phyloP scores from a whole-genome alignment of 2,797 vertebrate genomes.

The Lacerta agilis region DNA sequence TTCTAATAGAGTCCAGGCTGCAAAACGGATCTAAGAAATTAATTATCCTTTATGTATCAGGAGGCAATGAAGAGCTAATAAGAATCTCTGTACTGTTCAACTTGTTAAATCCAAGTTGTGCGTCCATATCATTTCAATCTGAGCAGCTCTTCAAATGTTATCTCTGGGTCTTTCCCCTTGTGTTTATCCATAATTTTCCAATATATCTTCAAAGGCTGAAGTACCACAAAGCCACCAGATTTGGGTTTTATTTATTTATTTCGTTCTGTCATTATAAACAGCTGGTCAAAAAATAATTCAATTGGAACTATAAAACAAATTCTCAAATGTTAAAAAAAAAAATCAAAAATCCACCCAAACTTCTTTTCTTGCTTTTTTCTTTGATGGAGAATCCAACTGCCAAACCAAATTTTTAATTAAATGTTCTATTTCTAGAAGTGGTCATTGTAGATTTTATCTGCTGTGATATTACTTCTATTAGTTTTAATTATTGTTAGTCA shows the following conservation, averaged over 20 bases:
- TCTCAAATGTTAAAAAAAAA: no score
- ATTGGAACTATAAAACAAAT: background rate
- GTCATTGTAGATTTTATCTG: background rate
- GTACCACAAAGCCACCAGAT: background rate
- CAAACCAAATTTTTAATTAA: background rate
- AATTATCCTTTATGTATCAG: slow-evolving; percentile 29
- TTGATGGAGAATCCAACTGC: background rate
- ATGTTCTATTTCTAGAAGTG: background rate
- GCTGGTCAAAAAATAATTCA: background rate
- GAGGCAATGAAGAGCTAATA: slow-evolving; percentile 35
- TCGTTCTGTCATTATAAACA: background rate
- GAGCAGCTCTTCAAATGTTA: background rate
- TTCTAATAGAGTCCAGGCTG: slow-evolving; percentile 50
- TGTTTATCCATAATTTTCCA: background rate
- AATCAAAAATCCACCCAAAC: background rate
- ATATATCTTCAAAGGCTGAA: background rate
- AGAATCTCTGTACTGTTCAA: slow-evolving; percentile 2
- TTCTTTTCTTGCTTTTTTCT: background rate
- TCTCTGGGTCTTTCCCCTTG: background rate
- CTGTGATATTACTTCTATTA: background rate
- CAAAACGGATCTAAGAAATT: slow-evolving; percentile 46
- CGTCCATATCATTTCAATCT: slow-evolving; percentile 18
- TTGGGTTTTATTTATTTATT: background rate
- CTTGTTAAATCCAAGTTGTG: slow-evolving; percentile 15
- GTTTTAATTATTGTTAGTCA: background rate